These are phyloP conservation scores for Scaptomyza hsui DNA, from an alignment of 1,140 invertebrate species.

Conservation along the genomic window DNA sequence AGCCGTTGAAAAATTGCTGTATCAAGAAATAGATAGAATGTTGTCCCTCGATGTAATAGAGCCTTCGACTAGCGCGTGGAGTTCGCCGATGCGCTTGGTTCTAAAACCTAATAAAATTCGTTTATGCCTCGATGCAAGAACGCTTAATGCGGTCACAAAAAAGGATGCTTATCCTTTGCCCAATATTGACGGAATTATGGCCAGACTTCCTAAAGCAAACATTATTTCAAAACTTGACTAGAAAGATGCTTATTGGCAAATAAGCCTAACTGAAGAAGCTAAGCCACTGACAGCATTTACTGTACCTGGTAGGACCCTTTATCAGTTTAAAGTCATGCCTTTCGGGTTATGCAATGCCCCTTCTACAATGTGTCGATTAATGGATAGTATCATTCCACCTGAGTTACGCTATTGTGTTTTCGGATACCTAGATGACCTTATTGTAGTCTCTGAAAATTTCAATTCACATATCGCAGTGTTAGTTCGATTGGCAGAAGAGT, in stretches of 20 bases:
- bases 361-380: too few relatives aligned
- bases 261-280: constrained; percentile 57
- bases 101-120: constrained; percentile 59
- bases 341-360: too few relatives aligned
- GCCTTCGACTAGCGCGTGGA: constrained; percentile 9
- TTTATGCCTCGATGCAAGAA: constrained; percentile 70
- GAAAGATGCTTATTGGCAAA: constrained; percentile 77
- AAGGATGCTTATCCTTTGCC: background rate
- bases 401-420: too few relatives aligned
- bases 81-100: constrained; percentile 48
- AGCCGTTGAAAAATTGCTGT: constrained; percentile 37
- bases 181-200: constrained; percentile 45
- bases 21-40: constrained; percentile 52
- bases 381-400: too few relatives aligned
- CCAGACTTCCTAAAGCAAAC: constrained; percentile 36
- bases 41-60: constrained; percentile 46
- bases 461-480: too few relatives aligned
- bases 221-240: constrained; percentile 64
- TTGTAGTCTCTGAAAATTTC: too few relatives aligned
- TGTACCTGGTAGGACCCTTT: constrained; percentile 12
- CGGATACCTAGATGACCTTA: too few relatives aligned
- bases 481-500: too few relatives aligned
- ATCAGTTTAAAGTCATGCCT: too few relatives aligned
- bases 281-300: constrained; percentile 84
- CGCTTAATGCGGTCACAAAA: constrained; percentile 61